Base-by-base conservation (phyloP, 2,797 vertebrate genomes). In the Malurus splendens region DNA sequence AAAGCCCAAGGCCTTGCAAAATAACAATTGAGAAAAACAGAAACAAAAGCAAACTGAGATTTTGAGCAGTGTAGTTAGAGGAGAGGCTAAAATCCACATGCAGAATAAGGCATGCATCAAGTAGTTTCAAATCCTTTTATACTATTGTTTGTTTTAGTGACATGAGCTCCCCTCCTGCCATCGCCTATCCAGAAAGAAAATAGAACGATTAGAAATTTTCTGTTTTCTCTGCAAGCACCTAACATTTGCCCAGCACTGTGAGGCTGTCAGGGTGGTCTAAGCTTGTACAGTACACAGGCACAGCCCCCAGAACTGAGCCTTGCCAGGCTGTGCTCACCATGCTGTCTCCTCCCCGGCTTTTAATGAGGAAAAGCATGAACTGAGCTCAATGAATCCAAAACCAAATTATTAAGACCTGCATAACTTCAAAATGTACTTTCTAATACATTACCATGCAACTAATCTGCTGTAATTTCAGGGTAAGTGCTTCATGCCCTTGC, bases 281-380 rank as follows among this genome's bases (percentile, higher is more conserved):
- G n/a, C 15, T 62, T 0, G 0, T 11, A 33, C 4, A 22, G 18
- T 1, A 2, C 8, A 24, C 1, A 20, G 16, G 24, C 6, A 2
- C 39, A 62, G 54, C 28, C 36, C 22, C 15, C n/a, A 6, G 24
- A 22, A 16, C 10, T 15, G 27, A 12, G 30, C 42, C 52, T 50
- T 67, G 28, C 38, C 30, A 45, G 44, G 27, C 56, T 68, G 24
- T 18, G 41, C 52, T 66, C 41, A 44, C 36, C 22, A 12, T 1
- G 1, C 52, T 52, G 9, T 15, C 57, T 51, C 18, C 54, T 67
- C 50, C 48, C 11, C 52, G 25, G 14, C n/a, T 82, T 68, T 47
- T 24, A 50, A 32, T 9, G 22, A 54, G 12, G 25, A 44, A 50
- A 27, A 38, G 10, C n/a, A 47, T 51, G 8, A 65, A 42, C 14